phyloP scores from a whole-genome alignment of 2,797 vertebrate genomes.

The Leptodon cayanensis region DNA sequence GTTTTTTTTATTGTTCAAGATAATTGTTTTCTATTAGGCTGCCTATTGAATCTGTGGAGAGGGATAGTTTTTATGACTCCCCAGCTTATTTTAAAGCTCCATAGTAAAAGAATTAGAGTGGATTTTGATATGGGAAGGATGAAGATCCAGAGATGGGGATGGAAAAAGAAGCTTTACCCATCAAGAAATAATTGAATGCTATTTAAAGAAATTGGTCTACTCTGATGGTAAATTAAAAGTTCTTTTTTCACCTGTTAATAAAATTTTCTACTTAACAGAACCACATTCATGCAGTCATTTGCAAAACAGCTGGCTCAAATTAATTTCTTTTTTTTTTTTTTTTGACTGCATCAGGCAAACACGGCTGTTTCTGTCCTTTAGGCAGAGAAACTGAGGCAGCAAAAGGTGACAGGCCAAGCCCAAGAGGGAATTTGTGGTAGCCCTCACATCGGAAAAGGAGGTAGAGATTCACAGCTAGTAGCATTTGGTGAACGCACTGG shows the following conservation, averaged over 20 bases:
- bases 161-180: neutral
- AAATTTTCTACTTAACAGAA: neutral
- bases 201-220: slow-evolving; percentile 20
- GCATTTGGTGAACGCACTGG: fast-evolving
- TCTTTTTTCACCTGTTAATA: slow-evolving; percentile 10
- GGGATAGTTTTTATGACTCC: slow-evolving; percentile 70
- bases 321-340: neutral
- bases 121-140: slow-evolving; percentile 38
- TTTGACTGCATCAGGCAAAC: neutral
- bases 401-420: neutral
- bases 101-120: slow-evolving; percentile 43
- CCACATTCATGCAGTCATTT: neutral
- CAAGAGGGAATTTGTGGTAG: neutral
- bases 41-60: slow-evolving; percentile 67
- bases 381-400: neutral
- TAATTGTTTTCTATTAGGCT: slow-evolving; percentile 77
- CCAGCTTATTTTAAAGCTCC: slow-evolving; percentile 65
- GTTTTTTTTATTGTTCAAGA: slow-evolving; percentile 70
- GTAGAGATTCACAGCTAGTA: neutral
- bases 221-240: slow-evolving; percentile 38
- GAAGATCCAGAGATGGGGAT: neutral
- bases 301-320: neutral
- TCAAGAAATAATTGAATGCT: slow-evolving; percentile 14
- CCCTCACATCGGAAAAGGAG: neutral
- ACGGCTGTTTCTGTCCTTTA: neutral